Evolutionary conservation across 2,797 vertebrate genomes (phyloP).

Genomic region (Cyprinella venusta): DNA sequence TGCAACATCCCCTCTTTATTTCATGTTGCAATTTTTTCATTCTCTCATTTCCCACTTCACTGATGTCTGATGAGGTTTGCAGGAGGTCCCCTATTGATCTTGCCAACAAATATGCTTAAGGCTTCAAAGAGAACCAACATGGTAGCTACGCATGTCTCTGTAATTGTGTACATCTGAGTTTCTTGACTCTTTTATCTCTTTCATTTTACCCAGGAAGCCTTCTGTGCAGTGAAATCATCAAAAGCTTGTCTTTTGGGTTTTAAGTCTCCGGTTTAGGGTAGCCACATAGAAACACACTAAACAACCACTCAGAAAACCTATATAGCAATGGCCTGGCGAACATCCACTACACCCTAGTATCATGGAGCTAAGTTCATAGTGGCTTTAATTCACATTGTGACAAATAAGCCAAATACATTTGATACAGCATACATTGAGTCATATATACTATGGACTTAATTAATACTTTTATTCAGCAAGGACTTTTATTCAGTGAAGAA

Average conservation of each 20-base stretch:
- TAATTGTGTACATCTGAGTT: constrained; percentile 15
- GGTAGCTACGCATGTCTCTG: constrained; percentile 11
- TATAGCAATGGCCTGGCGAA: too few species aligned
- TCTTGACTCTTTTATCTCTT: neutral
- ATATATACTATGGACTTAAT: too few species aligned
- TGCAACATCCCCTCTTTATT: constrained; percentile 6
- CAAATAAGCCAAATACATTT: too few species aligned
- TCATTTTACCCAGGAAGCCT: neutral
- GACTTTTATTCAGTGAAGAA: neutral
- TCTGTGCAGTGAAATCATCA: neutral
- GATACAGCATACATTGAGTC: too few species aligned
- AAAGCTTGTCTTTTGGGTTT: neutral
- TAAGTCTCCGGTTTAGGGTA: neutral
- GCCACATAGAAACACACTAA: too few species aligned
- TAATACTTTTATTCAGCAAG: too few species aligned
- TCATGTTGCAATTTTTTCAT: constrained; percentile 25
- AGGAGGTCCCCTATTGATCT: constrained; percentile 37
- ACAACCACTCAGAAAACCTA: neutral
- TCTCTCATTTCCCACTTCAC: constrained; percentile 46
- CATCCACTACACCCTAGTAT: too few species aligned
- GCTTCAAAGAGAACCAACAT: constrained; percentile 12
- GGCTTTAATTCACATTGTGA: too few species aligned
- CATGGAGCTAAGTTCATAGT: too few species aligned
- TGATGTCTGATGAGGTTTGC: constrained; percentile 42
- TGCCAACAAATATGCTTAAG: neutral